Evolutionary conservation across 2,113 vertebrate species (phyloP), one percentile per base, ranked within the genome.

Genomic region (Brachionichthys hirsutus): DNA sequence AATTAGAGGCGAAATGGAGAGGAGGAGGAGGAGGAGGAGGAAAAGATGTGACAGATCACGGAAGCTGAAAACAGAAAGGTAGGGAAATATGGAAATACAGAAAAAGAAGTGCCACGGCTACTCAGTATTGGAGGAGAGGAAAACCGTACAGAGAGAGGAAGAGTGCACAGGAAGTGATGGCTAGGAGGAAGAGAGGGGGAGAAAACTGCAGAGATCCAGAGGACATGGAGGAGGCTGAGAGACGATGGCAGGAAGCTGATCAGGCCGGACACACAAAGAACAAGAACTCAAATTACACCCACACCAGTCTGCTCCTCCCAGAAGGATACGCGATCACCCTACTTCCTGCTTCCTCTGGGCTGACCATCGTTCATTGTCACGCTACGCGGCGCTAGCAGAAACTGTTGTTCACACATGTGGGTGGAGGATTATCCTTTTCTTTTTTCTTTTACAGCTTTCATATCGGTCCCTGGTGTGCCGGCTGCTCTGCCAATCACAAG

Each of bases 241-340:
- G 40, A 61, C 44, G 67, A 63, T 43, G 46, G 35, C 13, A 42
- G 50, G 16, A 41, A 63, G n/a, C 30, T 1, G 1, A 63, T 69
- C 42, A 57, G 35, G 18, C 24, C 3, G 44, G 58, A 72, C 46
- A 22, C 56, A 63, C 34, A 53, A 53, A 50, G 46, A 68, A 49
- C 48, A 62, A 61, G 42, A 44, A 44, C 18, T 68, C 72, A 72
- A 60, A 73, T 67, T 55, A 77, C 30, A 44, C 52, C 65, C 54
- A 70, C 60, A 35, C 68, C 62, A 38, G 20, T 69, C 72, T 35
- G 52, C 16, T 53, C 18, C 34, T 72, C 62, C 64, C 69, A 54
- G 40, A 73, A 52, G 54, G 64, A 79, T 73, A 78, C 81, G 80
- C 77, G 49, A 76, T 56, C 67, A 38, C 20, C 18, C 49, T 44